Conservation (phyloP, 2,113 vertebrate genomes). For the Etia nguti region DNA sequence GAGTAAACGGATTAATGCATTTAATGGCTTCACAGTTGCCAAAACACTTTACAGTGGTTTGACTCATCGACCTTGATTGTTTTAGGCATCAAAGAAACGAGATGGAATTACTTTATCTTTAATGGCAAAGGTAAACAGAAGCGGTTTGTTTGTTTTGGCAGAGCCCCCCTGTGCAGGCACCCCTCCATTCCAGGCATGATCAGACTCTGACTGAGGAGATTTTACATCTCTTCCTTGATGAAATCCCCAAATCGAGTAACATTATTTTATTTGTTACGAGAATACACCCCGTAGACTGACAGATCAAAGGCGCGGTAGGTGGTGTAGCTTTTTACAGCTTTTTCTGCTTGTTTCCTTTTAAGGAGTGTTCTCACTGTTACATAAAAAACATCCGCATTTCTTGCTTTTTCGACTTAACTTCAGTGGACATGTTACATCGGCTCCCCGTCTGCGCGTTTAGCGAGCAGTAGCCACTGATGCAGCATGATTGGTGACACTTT, state of each 20-base stretch:
- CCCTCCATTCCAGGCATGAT: neutral
- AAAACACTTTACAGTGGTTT: neutral
- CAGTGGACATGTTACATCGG: neutral
- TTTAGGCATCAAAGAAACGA: neutral
- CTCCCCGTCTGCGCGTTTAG: neutral
- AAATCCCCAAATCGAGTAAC: neutral
- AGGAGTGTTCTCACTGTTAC: neutral
- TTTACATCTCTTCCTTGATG: neutral
- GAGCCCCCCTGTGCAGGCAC: neutral
- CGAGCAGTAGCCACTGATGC: neutral
- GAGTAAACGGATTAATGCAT: neutral
- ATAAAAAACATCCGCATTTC: neutral
- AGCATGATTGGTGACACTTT: constrained; percentile 25
- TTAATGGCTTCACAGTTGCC: neutral
- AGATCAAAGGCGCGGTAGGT: neutral
- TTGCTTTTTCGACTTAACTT: neutral
- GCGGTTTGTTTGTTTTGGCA: neutral
- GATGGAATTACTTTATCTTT: neutral
- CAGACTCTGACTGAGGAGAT: neutral
- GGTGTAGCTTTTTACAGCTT: neutral
- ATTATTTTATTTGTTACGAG: neutral
- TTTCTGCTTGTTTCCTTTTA: neutral
- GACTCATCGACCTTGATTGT: neutral
- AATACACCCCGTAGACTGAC: neutral
- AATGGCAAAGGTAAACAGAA: neutral